These are phyloP conservation scores for Oenanthe oenanthe DNA, from an alignment of 2,113 vertebrate species.

Conservation along the genomic window DNA sequence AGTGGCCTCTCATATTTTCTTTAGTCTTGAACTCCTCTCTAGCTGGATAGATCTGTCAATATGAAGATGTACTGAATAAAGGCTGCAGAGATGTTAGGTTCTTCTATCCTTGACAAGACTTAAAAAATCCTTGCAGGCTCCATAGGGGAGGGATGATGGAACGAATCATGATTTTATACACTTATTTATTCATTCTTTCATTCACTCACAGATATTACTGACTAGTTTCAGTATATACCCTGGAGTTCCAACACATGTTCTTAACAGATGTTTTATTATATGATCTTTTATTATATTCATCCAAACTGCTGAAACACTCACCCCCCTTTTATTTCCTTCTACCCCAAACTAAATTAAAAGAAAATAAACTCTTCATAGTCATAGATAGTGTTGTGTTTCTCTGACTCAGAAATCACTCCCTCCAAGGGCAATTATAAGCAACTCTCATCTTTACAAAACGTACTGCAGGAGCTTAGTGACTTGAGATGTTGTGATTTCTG, in stretches of 20 bases:
- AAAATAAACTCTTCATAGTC: conserved; percentile 51
- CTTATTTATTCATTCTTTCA: conserved; percentile 68
- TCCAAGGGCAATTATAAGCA: conserved; percentile 26
- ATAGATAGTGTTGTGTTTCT: not conserved
- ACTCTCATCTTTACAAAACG: conserved; percentile 18
- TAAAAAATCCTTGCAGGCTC: not conserved
- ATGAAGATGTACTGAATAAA: not conserved
- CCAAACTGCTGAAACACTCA: conserved; percentile 60
- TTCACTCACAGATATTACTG: conserved; percentile 65
- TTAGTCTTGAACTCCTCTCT: not conserved
- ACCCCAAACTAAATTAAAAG: conserved; percentile 66
- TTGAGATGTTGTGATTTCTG: not conserved
- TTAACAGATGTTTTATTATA: conserved; percentile 77
- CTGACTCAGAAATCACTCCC: conserved; percentile 29
- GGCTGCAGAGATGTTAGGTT: not conserved
- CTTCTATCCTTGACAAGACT: not conserved
- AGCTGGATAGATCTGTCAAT: not conserved
- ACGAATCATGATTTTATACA: conserved; percentile 30
- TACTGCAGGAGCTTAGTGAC: not conserved
- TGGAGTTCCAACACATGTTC: conserved; percentile 74
- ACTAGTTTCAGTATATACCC: conserved; percentile 68
- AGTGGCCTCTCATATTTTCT: not conserved
- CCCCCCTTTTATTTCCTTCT: conserved; percentile 29
- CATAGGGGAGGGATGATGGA: not conserved
- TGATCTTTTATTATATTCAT: conserved; percentile 73